phyloP scores from a whole-genome alignment of 2,888 invertebrate species.

The Ceraclea dissimilis region DNA sequence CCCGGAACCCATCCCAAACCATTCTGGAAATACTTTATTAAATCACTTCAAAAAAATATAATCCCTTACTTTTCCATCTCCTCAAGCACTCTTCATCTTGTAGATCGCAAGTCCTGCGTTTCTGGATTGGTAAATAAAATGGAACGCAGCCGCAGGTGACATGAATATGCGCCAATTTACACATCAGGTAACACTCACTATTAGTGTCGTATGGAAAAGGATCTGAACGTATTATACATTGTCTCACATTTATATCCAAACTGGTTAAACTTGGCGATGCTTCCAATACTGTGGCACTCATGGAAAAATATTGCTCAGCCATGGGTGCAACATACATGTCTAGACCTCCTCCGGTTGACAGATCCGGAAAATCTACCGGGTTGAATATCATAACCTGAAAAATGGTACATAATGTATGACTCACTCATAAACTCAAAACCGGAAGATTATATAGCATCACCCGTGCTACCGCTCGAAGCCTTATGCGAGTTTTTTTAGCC shows the following conservation, averaged over 20 bases:
- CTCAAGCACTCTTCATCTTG: conserved; percentile 46
- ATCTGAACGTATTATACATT: conserved; percentile 53
- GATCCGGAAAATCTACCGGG: conserved; percentile 52
- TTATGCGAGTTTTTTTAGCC: too few species aligned
- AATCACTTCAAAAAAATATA: too few species aligned
- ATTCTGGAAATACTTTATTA: too few species aligned
- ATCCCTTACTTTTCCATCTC: conserved; percentile 28
- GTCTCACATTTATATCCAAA: conserved; percentile 39
- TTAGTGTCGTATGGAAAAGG: conserved; percentile 42
- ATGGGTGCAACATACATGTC: conserved; percentile 31
- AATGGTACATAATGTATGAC: too few species aligned
- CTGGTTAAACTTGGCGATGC: conserved; percentile 44
- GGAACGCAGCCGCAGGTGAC: conserved; percentile 50
- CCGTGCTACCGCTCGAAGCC: too few species aligned
- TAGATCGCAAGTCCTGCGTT: conserved; percentile 42
- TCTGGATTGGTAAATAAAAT: conserved; percentile 46
- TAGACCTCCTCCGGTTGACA: conserved; percentile 46
- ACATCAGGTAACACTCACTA: conserved; percentile 52
- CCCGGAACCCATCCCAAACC: too few species aligned
- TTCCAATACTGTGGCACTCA: conserved; percentile 14
- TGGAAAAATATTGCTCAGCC: conserved; percentile 29
- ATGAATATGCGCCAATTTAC: conserved; percentile 46
- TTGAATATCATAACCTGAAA: conserved; percentile 49
- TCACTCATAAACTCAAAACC: background rate
- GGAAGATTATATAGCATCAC: too few species aligned